phyloP scores from a whole-genome alignment of 2,797 vertebrate species.

The Phalloptychus januarius region DNA sequence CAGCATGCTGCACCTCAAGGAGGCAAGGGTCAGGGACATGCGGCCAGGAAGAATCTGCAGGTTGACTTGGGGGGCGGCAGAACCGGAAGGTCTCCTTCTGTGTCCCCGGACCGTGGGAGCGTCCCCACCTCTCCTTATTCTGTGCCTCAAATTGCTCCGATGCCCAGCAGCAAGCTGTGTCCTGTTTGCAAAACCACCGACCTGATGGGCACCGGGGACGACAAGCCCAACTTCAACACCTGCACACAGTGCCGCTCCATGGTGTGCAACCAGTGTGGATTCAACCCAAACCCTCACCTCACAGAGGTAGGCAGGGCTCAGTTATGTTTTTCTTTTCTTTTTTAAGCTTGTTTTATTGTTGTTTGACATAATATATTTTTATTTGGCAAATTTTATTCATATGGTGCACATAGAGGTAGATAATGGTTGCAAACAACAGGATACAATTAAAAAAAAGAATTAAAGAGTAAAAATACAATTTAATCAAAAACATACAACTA shows the following conservation, averaged over 20 bases:
- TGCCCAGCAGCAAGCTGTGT: slow-evolving; percentile 97
- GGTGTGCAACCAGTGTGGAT: slow-evolving; percentile 98
- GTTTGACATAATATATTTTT: background rate
- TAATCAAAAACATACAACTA: background rate
- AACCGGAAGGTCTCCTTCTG: slow-evolving; percentile 87
- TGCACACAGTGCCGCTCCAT: slow-evolving; percentile 95
- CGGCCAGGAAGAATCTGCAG: slow-evolving; percentile 87
- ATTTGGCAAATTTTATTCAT: background rate
- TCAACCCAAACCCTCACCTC: slow-evolving; percentile 98
- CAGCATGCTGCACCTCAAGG: slow-evolving; percentile 59
- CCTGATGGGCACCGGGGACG: slow-evolving; percentile 86
- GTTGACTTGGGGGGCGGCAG: slow-evolving; percentile 87
- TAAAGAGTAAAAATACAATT: background rate
- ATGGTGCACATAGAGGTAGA: background rate
- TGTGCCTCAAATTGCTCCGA: slow-evolving; percentile 96
- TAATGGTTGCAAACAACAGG: background rate
- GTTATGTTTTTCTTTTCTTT: background rate
- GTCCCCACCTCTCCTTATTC: slow-evolving; percentile 96
- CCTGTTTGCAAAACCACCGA: slow-evolving; percentile 98
- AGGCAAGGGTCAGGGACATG: slow-evolving; percentile 78
- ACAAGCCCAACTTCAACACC: slow-evolving; percentile 91
- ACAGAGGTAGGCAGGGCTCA: slow-evolving; percentile 87
- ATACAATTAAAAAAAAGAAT: background rate
- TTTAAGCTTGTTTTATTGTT: background rate
- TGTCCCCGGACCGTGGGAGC: slow-evolving; percentile 89